A percentile compares a stretch with the other conserved stretches of the same genome.
Evolutionary conservation across 2,113 vertebrate genomes (phyloP).

Genomic region (zebrafish (Danio rerio)): GRCz12tu NC_133188.1:35526001-35526500

Average conservation of each 20-base stretch:
- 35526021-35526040: slow-evolving; percentile 42
- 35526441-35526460: neutral
- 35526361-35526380: slow-evolving; percentile 36
- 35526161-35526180: neutral
- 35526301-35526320: slow-evolving; percentile 56
- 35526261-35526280: slow-evolving; percentile 76
- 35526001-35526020: slow-evolving; percentile 44
- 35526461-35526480: slow-evolving; percentile 10
- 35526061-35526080: slow-evolving; percentile 31
- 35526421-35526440: neutral
- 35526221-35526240: slow-evolving; percentile 72
- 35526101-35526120: slow-evolving; percentile 66
- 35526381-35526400: slow-evolving; percentile 38
- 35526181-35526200: slow-evolving; percentile 1
- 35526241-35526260: slow-evolving; percentile 85
- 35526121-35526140: slow-evolving; percentile 1
- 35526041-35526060: slow-evolving; percentile 61
- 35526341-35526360: slow-evolving; percentile 24
- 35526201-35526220: slow-evolving; percentile 77
- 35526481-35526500: neutral
- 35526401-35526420: slow-evolving; percentile 21
- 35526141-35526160: neutral
- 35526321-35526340: slow-evolving; percentile 10
- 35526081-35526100: slow-evolving; percentile 74
- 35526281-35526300: slow-evolving; percentile 70